These are phyloP conservation scores for Euphydryas editha DNA, from an alignment of 2,888 invertebrate species.

Conservation along the genomic window DNA sequence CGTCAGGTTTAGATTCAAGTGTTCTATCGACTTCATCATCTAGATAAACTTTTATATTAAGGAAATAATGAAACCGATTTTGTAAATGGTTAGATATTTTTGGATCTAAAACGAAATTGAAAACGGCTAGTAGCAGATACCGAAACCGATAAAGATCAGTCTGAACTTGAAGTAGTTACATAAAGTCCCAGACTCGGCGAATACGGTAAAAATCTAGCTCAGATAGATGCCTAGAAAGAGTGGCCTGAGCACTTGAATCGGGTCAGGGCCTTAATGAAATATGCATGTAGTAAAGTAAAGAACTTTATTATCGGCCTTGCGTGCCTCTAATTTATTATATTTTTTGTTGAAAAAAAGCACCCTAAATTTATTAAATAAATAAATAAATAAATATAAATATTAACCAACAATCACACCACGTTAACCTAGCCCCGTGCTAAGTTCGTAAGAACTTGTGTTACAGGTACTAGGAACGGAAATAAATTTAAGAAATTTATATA, in stretches of 20 bases:
- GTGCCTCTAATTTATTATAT: slow-evolving; percentile 11
- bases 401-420: too few species aligned
- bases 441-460: too few species aligned
- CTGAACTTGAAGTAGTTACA: slow-evolving; percentile 66
- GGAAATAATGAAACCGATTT: too few species aligned
- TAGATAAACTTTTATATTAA: too few species aligned
- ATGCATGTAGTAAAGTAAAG: slow-evolving; percentile 40
- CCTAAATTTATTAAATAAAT: background rate
- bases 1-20: too few species aligned
- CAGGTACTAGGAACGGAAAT: too few species aligned
- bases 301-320: slow-evolving; percentile 36
- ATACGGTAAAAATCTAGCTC: slow-evolving; percentile 60
- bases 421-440: too few species aligned
- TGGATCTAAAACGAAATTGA: slow-evolving; percentile 18
- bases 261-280: slow-evolving; percentile 62
- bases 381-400: background rate
- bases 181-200: slow-evolving; percentile 43
- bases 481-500: too few species aligned
- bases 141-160: slow-evolving; percentile 55
- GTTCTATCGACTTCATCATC: too few species aligned
- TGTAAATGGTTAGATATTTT: background rate
- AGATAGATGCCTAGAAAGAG: slow-evolving; percentile 67
- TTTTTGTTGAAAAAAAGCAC: background rate
- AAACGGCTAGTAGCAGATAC: slow-evolving; percentile 19
- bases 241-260: slow-evolving; percentile 61